These are phyloP conservation scores for Temnothorax rugatulus DNA, from an alignment of 2,888 invertebrate genomes.

Conservation along the genomic window DNA sequence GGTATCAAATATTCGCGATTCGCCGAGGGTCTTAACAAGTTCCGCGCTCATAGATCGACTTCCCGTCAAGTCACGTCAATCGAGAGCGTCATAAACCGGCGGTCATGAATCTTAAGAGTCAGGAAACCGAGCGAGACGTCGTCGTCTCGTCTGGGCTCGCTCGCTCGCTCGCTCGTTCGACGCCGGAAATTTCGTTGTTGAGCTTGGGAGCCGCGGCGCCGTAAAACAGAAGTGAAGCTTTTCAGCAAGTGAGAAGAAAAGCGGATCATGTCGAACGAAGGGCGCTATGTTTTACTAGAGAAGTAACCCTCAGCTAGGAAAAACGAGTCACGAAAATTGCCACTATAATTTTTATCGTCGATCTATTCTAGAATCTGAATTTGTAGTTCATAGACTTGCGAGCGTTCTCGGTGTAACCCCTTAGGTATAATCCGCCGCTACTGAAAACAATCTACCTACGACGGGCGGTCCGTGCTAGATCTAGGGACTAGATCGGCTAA, in stretches of 20 bases:
- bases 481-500: conserved; percentile 64
- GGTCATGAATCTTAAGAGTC: conserved; percentile 43
- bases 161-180: neutral
- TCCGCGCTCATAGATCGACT: conserved; percentile 15
- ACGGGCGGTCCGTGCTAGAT: conserved; percentile 53
- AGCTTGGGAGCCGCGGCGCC: conserved; percentile 8
- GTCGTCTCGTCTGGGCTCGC: conserved; percentile 16
- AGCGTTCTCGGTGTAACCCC: conserved; percentile 29
- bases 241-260: conserved; percentile 15
- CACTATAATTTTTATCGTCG: neutral
- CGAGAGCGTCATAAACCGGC: conserved; percentile 25
- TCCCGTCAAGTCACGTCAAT: conserved; percentile 22
- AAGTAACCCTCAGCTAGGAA: neutral
- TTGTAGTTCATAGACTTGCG: neutral
- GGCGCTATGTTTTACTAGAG: neutral
- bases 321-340: neutral
- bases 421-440: conserved; percentile 25
- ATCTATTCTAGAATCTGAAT: neutral
- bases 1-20: conserved; percentile 32
- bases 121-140: conserved; percentile 9
- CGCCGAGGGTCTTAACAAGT: conserved; percentile 33
- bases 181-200: conserved; percentile 44
- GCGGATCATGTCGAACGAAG: conserved; percentile 7
- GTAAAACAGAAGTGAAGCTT: conserved; percentile 31
- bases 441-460: conserved; percentile 51